These are phyloP conservation scores for Arnoldichthys spilopterus DNA, from an alignment of 2,797 vertebrate species.

Conservation along the genomic window DNA sequence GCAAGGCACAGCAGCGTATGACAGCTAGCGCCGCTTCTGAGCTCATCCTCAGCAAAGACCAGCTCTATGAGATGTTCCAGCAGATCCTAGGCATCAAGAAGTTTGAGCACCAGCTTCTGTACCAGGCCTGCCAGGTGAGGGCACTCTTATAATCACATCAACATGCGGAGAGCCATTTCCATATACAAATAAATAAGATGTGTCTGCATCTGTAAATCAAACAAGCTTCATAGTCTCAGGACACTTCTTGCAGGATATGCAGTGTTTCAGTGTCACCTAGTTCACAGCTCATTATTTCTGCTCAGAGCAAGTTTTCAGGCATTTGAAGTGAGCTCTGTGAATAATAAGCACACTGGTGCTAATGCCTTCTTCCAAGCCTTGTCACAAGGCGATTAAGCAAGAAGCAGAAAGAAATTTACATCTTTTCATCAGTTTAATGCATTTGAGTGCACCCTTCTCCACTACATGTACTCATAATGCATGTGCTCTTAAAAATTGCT, in stretches of 20 bases:
- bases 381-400: slow-evolving; percentile 57
- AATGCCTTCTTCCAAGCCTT: slow-evolving; percentile 63
- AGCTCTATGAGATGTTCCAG: slow-evolving; percentile 99
- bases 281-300: slow-evolving; percentile 24
- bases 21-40: slow-evolving; percentile 96
- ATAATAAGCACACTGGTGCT: slow-evolving; percentile 64
- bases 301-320: slow-evolving; percentile 57
- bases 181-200: not conserved
- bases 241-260: not conserved
- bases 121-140: slow-evolving; percentile 98
- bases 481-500: slow-evolving; percentile 29
- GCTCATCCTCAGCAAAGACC: slow-evolving; percentile 99
- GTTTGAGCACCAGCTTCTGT: slow-evolving; percentile 98
- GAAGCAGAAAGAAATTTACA: slow-evolving; percentile 57
- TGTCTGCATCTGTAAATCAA: not conserved
- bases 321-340: slow-evolving; percentile 53
- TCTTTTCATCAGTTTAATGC: slow-evolving; percentile 55
- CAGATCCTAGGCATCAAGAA: slow-evolving; percentile 99
- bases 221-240: not conserved
- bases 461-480: slow-evolving; percentile 44
- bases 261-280: slow-evolving; percentile 24
- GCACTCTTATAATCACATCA: not conserved
- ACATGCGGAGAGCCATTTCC: too few species aligned
- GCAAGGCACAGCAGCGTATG: slow-evolving; percentile 98
- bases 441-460: slow-evolving; percentile 40